Conservation (phyloP, 1,140 invertebrate genomes). For the Zaprionus gabonicus region DNA sequence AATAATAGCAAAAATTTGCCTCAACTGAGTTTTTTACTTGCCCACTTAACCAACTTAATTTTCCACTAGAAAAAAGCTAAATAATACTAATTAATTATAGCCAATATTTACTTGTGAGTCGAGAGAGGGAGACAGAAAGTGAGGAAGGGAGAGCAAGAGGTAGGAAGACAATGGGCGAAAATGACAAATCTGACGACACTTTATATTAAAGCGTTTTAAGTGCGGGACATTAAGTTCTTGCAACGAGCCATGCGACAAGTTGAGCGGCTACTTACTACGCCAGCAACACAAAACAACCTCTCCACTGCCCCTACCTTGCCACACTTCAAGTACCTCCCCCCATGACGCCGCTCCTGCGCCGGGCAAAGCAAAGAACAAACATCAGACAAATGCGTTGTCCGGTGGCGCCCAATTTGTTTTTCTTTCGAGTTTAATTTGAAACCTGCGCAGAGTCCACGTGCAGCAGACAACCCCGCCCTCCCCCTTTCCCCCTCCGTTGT, state of each 20-base stretch:
- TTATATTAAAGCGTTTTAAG: conserved; percentile 51
- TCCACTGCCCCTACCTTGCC: neutral
- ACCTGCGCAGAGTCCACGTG: conserved; percentile 50
- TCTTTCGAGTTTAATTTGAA: conserved; percentile 81
- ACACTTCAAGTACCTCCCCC: neutral
- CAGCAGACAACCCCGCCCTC: conserved; percentile 2
- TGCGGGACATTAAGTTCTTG: conserved; percentile 34
- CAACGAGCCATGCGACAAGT: conserved; percentile 52
- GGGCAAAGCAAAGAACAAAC: conserved; percentile 54
- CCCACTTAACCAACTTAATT: neutral
- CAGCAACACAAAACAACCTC: neutral
- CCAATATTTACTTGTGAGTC: neutral
- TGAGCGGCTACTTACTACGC: conserved; percentile 26
- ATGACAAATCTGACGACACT: conserved; percentile 41
- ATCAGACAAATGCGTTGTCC: conserved; percentile 74
- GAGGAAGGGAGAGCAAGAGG: neutral
- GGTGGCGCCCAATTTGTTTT: conserved; percentile 78
- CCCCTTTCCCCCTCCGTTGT: neutral
- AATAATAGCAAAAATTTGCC: neutral
- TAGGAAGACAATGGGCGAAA: neutral
- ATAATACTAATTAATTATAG: conserved; percentile 5
- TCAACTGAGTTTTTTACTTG: neutral
- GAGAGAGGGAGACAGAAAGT: neutral
- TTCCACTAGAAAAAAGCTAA: conserved; percentile 2
- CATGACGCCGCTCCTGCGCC: neutral